These are phyloP conservation scores for Silurus glanis DNA, from an alignment of 2,113 vertebrate genomes.

Conservation along the genomic window DNA sequence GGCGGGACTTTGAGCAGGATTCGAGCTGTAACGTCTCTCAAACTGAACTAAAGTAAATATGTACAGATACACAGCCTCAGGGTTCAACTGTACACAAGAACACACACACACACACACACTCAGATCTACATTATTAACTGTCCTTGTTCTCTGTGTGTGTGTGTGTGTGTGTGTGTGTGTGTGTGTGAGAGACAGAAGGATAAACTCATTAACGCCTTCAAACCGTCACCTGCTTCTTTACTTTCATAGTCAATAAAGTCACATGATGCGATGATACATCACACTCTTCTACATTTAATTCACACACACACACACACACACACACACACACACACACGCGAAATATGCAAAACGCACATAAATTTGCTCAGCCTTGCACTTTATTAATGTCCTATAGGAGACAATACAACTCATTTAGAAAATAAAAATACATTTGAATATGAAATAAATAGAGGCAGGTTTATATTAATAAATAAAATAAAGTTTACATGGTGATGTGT, in stretches of 20 bases:
- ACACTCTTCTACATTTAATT: no score
- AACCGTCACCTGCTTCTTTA: neutral
- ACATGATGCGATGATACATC: neutral
- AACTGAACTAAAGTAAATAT: conserved; percentile 31
- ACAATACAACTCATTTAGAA: neutral
- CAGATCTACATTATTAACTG: neutral
- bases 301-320: neutral
- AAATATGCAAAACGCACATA: neutral
- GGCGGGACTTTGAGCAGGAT: neutral
- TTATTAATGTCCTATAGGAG: neutral
- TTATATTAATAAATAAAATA: no score
- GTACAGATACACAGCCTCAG: conserved; percentile 1
- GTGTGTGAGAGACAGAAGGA: neutral
- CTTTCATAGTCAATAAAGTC: neutral
- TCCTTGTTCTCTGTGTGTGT: neutral
- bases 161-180: neutral
- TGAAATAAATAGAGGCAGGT: no score
- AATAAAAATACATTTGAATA: neutral
- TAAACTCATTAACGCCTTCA: neutral
- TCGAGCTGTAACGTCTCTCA: neutral
- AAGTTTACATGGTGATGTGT: no score
- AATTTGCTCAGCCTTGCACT: neutral
- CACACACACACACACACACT: neutral
- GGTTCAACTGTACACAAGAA: neutral
- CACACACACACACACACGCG: neutral